Conservation (phyloP, 2,113 vertebrate species). For the Argyrosomus japonicus region DNA sequence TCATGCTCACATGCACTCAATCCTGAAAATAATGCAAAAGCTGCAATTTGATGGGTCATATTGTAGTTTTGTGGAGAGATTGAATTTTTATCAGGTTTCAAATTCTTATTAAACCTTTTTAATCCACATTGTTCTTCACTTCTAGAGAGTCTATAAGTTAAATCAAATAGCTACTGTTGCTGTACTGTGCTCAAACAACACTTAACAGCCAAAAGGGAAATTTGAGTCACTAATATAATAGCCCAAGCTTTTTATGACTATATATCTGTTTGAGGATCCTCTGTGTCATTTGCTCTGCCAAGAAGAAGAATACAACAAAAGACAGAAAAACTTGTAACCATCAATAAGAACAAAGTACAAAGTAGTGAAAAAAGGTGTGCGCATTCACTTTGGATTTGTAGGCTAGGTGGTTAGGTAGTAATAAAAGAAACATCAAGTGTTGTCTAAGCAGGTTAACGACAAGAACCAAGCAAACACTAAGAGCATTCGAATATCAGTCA, state of each 20-base stretch:
- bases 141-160: too few relatives aligned
- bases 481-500: constrained; percentile 82
- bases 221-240: neutral
- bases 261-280: constrained; percentile 11
- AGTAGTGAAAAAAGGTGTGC: constrained; percentile 18
- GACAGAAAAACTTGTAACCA: constrained; percentile 25
- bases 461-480: constrained; percentile 83
- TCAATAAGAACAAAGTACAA: constrained; percentile 30
- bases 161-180: neutral
- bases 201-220: constrained; percentile 6
- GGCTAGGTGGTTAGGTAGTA: constrained; percentile 43
- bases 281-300: constrained; percentile 30
- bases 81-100: neutral
- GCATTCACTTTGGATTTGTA: constrained; percentile 65
- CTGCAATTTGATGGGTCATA: constrained; percentile 24
- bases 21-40: constrained; percentile 12
- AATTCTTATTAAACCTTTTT: neutral
- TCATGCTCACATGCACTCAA: constrained; percentile 9
- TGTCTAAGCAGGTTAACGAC: constrained; percentile 70
- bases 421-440: constrained; percentile 70
- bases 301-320: constrained; percentile 37
- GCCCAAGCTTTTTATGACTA: neutral
- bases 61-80: neutral
- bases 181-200: neutral
- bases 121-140: neutral